These are phyloP conservation scores for Spinus pinus DNA, from an alignment of 2,797 vertebrate species.

Conservation along the genomic window DNA sequence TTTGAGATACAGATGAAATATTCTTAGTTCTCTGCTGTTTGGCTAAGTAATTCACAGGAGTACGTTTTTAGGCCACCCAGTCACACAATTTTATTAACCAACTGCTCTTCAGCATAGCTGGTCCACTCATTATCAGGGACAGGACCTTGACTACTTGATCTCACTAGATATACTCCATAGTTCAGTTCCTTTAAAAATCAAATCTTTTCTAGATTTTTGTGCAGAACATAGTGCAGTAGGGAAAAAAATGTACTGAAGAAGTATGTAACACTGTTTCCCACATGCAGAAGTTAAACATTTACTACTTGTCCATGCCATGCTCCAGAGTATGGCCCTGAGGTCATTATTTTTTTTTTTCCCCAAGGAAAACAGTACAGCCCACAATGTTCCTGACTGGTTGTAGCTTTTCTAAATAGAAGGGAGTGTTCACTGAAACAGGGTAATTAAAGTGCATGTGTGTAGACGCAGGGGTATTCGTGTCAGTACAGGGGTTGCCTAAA, in stretches of 20 bases:
- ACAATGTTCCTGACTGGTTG: neutral
- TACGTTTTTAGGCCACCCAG: neutral
- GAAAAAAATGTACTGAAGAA: neutral
- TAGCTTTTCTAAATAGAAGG: neutral
- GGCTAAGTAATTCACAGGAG: neutral
- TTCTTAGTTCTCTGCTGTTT: neutral
- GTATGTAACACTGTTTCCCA: neutral
- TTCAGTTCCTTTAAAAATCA: neutral
- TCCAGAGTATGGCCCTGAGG: neutral
- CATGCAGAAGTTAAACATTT: neutral
- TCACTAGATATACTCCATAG: neutral
- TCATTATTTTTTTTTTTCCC: neutral
- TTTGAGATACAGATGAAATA: neutral
- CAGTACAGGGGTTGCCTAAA: slow-evolving; percentile 5
- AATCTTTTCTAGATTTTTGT: neutral
- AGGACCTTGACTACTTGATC: neutral
- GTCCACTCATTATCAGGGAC: neutral
- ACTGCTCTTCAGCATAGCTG: neutral
- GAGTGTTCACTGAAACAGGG: neutral
- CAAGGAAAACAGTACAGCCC: neutral
- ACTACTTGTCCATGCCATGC: neutral
- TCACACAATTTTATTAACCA: neutral
- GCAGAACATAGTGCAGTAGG: neutral
- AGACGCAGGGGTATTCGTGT: neutral
- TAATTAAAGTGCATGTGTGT: neutral